Evolutionary conservation across 2,888 invertebrate species (phyloP).

Genomic region (Sphaerophoria taeniata): DNA sequence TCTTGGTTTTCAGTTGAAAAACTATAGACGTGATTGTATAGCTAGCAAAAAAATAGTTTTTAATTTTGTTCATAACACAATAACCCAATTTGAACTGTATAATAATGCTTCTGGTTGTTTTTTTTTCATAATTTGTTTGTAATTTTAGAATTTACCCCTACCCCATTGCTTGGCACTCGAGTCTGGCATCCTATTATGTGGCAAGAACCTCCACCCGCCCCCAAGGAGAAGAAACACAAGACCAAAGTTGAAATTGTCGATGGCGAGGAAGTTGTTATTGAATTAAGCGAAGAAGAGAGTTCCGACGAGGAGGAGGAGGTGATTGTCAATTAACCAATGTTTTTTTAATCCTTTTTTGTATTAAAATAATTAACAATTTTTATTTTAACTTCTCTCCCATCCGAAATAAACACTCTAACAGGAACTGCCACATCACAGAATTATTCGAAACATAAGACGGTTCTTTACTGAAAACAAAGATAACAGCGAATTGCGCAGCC

Average conservation of each 20-base stretch:
- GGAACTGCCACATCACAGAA: constrained; percentile 86
- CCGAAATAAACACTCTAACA: constrained; percentile 76
- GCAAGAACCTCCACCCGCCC: constrained; percentile 84
- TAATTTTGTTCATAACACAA: background rate
- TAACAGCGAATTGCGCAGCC: constrained; percentile 80
- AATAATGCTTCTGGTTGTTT: constrained; percentile 67
- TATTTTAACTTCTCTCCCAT: constrained; percentile 63
- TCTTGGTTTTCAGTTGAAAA: no score
- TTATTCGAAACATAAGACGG: constrained; percentile 85
- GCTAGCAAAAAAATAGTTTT: background rate
- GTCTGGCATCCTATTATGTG: constrained; percentile 87
- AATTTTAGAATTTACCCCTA: constrained; percentile 83
- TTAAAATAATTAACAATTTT: constrained; percentile 50
- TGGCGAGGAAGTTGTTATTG: constrained; percentile 82
- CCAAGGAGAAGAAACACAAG: constrained; percentile 82
- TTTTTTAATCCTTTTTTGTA: constrained; percentile 33
- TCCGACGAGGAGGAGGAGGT: constrained; percentile 81
- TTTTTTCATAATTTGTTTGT: constrained; percentile 71
- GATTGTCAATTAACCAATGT: constrained; percentile 69
- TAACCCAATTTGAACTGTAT: constrained; percentile 36
- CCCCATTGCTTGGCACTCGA: constrained; percentile 84
- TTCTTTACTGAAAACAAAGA: constrained; percentile 82
- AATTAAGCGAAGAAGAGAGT: constrained; percentile 82
- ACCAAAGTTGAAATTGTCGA: constrained; percentile 81
- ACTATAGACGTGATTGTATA: no score